These are phyloP conservation scores for Papilio aristodemus DNA, from an alignment of 1,140 invertebrate genomes.

Conservation along the genomic window DNA sequence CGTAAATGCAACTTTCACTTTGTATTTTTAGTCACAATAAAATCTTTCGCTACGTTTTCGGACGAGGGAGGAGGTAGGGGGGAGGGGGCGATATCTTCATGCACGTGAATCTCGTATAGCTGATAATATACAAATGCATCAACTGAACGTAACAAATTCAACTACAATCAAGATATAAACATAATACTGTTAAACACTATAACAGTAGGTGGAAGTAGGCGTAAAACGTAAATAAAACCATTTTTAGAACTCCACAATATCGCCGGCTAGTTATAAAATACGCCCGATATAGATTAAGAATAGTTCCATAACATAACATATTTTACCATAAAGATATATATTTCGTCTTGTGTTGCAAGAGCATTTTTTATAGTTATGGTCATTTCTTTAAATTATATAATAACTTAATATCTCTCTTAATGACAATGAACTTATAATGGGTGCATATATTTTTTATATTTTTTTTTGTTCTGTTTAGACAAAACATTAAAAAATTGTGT, in stretches of 20 bases:
- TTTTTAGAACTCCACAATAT: constrained; percentile 28
- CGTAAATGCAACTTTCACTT: background rate
- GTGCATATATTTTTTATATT: no score
- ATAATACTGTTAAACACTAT: constrained; percentile 17
- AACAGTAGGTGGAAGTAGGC: constrained; percentile 21
- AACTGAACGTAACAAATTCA: background rate
- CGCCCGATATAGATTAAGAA: constrained; percentile 36
- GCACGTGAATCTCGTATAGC: background rate
- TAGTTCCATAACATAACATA: constrained; percentile 7
- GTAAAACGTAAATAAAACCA: constrained; percentile 37
- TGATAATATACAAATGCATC: background rate
- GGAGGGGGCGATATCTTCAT: background rate
- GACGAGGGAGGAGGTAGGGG: no score
- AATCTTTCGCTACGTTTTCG: background rate
- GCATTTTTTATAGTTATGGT: no score
- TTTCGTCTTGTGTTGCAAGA: no score
- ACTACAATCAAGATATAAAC: background rate
- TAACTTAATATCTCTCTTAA: no score
- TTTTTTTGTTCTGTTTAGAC: no score
- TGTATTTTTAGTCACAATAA: background rate
- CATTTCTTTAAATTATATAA: no score
- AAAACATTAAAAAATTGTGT: no score
- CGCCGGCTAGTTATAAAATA: constrained; percentile 37
- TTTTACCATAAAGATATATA: constrained; percentile 3
- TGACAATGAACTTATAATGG: no score